These are phyloP conservation scores for Orchesella cincta DNA, from an alignment of 1,140 invertebrate genomes.

Conservation along the genomic window DNA sequence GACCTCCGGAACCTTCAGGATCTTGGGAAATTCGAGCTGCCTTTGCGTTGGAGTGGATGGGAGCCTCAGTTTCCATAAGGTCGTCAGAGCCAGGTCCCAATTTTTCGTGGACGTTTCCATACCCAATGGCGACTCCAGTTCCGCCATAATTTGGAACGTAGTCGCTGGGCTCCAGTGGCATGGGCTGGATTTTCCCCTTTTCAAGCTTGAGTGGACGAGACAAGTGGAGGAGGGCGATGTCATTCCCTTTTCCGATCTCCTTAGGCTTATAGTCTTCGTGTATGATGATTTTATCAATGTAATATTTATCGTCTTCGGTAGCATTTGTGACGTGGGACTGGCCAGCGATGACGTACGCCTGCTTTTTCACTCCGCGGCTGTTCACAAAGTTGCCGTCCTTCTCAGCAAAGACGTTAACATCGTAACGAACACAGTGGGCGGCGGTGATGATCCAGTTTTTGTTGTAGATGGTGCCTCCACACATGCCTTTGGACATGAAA, in stretches of 20 bases:
- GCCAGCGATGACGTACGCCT: constrained; percentile 38
- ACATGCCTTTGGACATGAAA: too few relatives aligned
- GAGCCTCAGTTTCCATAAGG: constrained; percentile 11
- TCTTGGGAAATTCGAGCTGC: neutral
- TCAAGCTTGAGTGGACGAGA: neutral
- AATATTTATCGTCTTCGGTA: constrained; percentile 42
- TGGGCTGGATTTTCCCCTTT: neutral
- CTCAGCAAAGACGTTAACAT: constrained; percentile 6
- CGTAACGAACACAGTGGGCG: constrained; percentile 55
- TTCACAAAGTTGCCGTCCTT: too few relatives aligned
- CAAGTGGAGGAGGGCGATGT: constrained; percentile 12
- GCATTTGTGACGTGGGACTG: constrained; percentile 30
- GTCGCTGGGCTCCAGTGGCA: neutral
- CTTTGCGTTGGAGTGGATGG: neutral
- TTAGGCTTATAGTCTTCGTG: constrained; percentile 49
- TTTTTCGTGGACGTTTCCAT: constrained; percentile 5
- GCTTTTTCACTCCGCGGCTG: too few relatives aligned
- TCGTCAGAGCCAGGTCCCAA: neutral
- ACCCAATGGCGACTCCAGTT: neutral
- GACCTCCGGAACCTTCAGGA: neutral
- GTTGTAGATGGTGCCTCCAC: constrained; percentile 57
- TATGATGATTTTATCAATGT: constrained; percentile 45
- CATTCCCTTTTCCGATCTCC: constrained; percentile 45
- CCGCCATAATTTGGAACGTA: neutral
- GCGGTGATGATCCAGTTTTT: constrained; percentile 55